These are phyloP conservation scores for Actinernus sp. DNA, from an alignment of 92 coral and sea anemone species.

Conservation along the genomic window DNA sequence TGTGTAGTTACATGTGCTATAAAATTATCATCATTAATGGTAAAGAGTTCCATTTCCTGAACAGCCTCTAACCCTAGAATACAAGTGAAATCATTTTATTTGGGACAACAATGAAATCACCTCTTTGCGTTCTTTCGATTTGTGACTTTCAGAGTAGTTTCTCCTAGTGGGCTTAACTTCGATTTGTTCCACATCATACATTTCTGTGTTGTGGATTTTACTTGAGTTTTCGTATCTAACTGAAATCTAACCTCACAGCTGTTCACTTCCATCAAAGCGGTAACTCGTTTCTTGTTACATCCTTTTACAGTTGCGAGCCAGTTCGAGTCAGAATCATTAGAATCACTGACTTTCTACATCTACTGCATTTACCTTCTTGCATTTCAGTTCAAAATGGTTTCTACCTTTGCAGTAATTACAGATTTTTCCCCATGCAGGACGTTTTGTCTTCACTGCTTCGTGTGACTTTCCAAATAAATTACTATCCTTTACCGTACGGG, in stretches of 20 bases:
- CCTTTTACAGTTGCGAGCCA: constrained; percentile 43
- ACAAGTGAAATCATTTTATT: constrained; percentile 21
- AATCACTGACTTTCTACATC: no score
- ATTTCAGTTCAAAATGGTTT: no score
- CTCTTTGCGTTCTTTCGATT: constrained; percentile 14
- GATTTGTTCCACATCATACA: constrained; percentile 23
- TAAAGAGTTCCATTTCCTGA: constrained; percentile 31
- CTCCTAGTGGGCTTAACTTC: constrained; percentile 17
- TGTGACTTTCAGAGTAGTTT: constrained; percentile 18
- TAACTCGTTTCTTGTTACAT: constrained; percentile 7
- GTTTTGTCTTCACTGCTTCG: no score
- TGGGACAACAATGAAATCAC: constrained; percentile 23
- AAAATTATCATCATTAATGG: constrained; percentile 26
- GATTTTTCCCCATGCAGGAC: constrained; percentile 24
- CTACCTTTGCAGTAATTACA: no score
- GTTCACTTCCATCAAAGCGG: constrained; percentile 35
- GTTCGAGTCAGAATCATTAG: constrained; percentile 19
- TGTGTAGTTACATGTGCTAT: constrained; percentile 12
- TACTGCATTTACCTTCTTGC: constrained; percentile 33
- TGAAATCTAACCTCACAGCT: constrained; percentile 45
- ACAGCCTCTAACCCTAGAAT: constrained; percentile 12
- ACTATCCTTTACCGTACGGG: constrained; percentile 6
- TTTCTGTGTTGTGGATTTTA: neutral
- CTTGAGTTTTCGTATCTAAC: constrained; percentile 32
- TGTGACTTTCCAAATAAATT: constrained; percentile 12